Evolutionary conservation across 2,888 invertebrate genomes (phyloP).

Genomic region (Drosophila aldrichi): DNA sequence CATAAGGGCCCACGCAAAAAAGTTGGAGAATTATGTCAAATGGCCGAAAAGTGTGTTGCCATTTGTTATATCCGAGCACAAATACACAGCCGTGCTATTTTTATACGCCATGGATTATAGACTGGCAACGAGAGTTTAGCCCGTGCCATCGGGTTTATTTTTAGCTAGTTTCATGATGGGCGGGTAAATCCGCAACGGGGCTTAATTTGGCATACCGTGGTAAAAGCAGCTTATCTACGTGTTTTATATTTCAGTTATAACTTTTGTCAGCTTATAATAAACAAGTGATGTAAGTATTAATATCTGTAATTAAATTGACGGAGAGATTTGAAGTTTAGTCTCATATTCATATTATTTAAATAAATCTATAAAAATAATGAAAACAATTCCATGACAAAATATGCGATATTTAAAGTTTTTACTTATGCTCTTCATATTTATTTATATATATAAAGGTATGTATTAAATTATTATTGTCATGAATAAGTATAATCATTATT

Average conservation of each 20-base stretch:
- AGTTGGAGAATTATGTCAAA: constrained; percentile 38
- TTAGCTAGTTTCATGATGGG: constrained; percentile 21
- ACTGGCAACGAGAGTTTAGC: constrained; percentile 16
- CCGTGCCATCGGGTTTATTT: constrained; percentile 8
- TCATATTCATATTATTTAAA: background rate
- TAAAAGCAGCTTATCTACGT: background rate
- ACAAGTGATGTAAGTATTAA: background rate
- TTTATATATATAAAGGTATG: background rate
- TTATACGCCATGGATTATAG: constrained; percentile 27
- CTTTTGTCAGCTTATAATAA: background rate
- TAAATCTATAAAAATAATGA: too few relatives aligned
- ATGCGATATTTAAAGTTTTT: too few relatives aligned
- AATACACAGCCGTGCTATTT: constrained; percentile 29
- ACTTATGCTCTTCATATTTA: background rate
- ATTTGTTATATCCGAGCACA: constrained; percentile 6
- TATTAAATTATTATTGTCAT: background rate
- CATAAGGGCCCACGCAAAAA: background rate
- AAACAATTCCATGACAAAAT: too few relatives aligned
- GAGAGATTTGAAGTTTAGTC: background rate
- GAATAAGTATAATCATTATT: background rate
- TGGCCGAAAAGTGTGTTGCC: constrained; percentile 32
- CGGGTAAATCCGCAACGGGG: background rate
- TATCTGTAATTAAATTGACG: background rate
- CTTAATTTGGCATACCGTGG: background rate
- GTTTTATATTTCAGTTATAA: background rate